Evolutionary conservation across 2,113 vertebrate species (phyloP), one percentile per base, ranked within the genome.

Genomic region (Galbula dea): DNA sequence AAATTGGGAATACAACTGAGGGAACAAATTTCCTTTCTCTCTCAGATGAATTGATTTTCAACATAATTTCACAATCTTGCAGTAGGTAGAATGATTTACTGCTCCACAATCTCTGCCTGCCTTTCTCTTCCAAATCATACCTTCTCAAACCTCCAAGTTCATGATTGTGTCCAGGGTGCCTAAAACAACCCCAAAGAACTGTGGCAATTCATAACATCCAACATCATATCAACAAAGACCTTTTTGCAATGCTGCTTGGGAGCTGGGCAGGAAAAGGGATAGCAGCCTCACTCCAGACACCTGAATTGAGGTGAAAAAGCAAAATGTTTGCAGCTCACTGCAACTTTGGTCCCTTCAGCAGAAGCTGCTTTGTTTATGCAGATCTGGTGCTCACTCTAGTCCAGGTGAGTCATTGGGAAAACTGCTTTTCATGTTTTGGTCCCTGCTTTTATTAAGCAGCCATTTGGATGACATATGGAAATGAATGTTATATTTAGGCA

Each of bases 31-130:
- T 95, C 78, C 66, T 62, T 88, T 86, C 93, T 88, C 67, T 48
- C 85, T 94, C 81, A 62, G 59, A 88, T 67, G 87, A 95, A 93
- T 93, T 55, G 29, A 80, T 96, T 94, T 97, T 95, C 96, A 96
- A 95, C 66, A 3, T 93, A 86, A 96, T 95, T 96, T 96, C 95
- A 96, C 94, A 95, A 91, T 96, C 69, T 0, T 62, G 93, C 89
- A 94, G 58, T 41, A 90, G 88, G 85, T 92, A 94, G 94, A 94
- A 96, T 69, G 89, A 93, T 94, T 92, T 87, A 20, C 55, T 72
- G 76, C 83, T 75, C 63, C 67, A 81, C 68, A 37, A 61, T 27
- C 52, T 88, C 87, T 95, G 74, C 55, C 10, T 90, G 54, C 77
- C 45, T 91, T 91, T 86, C 66, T 69, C 69, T 79, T 89, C 48